phyloP scores from a whole-genome alignment of 2,113 vertebrate species.

The Hyaena hyaena region DNA sequence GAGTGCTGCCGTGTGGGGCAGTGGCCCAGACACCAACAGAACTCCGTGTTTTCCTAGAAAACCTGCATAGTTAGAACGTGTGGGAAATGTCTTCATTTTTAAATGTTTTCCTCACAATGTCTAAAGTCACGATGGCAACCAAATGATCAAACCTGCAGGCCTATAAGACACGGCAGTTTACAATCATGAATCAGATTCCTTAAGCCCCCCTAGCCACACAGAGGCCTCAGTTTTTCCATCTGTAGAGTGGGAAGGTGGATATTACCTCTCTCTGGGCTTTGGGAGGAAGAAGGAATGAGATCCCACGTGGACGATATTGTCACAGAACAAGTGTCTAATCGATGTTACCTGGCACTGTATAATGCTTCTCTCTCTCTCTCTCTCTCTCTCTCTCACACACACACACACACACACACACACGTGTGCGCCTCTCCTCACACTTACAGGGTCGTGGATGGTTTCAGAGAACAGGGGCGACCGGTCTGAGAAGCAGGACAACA shows the following conservation, averaged over 20 bases:
- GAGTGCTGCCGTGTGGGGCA: too few species aligned
- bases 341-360: accelerated
- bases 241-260: accelerated
- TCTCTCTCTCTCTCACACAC: too few species aligned
- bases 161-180: not conserved
- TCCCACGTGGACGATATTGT: accelerated
- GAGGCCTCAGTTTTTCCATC: not conserved
- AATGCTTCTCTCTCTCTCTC: accelerated
- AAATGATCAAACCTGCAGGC: not conserved
- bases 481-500: conserved; percentile 93
- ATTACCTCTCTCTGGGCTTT: accelerated
- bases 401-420: not conserved
- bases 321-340: not conserved
- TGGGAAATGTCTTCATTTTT: not conserved
- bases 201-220: accelerated
- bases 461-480: conserved; percentile 93
- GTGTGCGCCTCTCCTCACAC: conserved; percentile 59
- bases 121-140: not conserved
- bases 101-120: not conserved
- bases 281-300: not conserved
- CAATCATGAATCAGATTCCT: too few species aligned
- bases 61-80: not conserved
- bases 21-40: not conserved
- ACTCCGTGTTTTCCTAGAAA: not conserved
- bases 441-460: conserved; percentile 90